Evolutionary conservation across 2,113 vertebrate genomes (phyloP), one percentile per base, ranked within the genome.

Genomic region (Ascaphus truei): DNA sequence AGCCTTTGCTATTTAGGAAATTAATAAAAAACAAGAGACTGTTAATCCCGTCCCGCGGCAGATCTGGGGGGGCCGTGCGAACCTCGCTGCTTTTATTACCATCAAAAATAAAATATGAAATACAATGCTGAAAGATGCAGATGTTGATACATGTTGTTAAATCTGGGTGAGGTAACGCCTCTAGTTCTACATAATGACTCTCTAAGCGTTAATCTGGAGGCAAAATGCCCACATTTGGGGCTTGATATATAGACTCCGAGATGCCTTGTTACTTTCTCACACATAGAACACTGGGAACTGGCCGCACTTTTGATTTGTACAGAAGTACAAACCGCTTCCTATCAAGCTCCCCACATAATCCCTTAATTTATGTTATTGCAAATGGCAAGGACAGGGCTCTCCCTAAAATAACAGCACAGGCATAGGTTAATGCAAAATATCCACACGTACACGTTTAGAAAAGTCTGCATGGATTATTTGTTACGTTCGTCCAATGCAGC

Each of bases 351-450:
- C 41, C 41, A 33, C 59, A 62, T 62, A 62, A 62, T 62, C 59
- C 59, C 29, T 62, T 62, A 62, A 62, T 62, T 31, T 20, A 62
- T 62, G 59, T 62, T 47, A 62, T 62, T 62, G 45, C 15, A 29
- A 22, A 47, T 27, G 45, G 16, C 16, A 47, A 31, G 45, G 48
- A 62, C 41, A 62, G n/a, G n/a, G n/a, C 48, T 47, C 48, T 39
- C 45, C 33, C 59, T 23, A 13, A 27, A 62, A 41, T 45, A 26
- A 62, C 15, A 20, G 41, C 31, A 22, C 41, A 62, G 39, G 29
- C 39, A 25, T n/a, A 43, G 30, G 39, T 30, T 9, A 48, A 18
- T 41, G 59, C 16, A 62, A 62, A 62, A 47, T 11, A 27, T 62
- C n/a, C n/a, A 47, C 30, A 29, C 45, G 16, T 47, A 29, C 26